These are phyloP conservation scores for Geopemphigus sp. DNA, from an alignment of 1,140 invertebrate genomes.

Conservation along the genomic window DNA sequence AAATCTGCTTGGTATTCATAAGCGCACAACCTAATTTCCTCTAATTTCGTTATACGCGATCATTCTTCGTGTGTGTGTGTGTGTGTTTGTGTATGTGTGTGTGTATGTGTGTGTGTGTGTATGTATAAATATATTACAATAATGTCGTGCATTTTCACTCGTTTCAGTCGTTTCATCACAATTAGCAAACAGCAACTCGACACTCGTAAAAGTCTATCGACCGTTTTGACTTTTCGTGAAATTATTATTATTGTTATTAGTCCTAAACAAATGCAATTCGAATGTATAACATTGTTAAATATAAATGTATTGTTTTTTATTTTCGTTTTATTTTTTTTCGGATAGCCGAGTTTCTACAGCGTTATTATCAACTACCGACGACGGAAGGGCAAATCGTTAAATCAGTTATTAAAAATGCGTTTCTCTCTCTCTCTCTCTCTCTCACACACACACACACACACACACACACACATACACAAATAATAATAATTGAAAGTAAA, in stretches of 20 bases:
- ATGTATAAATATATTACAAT: background rate
- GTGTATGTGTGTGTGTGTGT: background rate
- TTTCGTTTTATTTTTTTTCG: background rate
- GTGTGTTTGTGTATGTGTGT: no score
- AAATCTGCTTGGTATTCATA: conserved; percentile 6
- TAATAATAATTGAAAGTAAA: conserved; percentile 14
- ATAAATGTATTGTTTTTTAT: no score
- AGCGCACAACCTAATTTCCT: conserved; percentile 1
- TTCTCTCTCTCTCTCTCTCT: no score
- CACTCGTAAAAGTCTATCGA: background rate
- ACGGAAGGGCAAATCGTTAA: no score
- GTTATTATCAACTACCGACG: no score
- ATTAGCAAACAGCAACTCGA: background rate
- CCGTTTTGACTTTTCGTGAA: background rate
- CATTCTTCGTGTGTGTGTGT: background rate
- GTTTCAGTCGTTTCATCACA: background rate
- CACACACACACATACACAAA: background rate
- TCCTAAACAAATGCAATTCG: background rate
- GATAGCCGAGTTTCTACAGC: no score
- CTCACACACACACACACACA: background rate
- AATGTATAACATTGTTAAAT: background rate
- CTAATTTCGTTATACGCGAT: conserved; percentile 3
- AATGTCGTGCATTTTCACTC: background rate
- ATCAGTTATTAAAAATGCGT: background rate
- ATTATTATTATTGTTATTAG: background rate